A percentile compares a stretch with the other conserved stretches of the same genome.
These are phyloP conservation scores for Sycophila texana DNA, from an alignment of 2,888 invertebrate genomes.

Conservation along the genomic window DNA sequence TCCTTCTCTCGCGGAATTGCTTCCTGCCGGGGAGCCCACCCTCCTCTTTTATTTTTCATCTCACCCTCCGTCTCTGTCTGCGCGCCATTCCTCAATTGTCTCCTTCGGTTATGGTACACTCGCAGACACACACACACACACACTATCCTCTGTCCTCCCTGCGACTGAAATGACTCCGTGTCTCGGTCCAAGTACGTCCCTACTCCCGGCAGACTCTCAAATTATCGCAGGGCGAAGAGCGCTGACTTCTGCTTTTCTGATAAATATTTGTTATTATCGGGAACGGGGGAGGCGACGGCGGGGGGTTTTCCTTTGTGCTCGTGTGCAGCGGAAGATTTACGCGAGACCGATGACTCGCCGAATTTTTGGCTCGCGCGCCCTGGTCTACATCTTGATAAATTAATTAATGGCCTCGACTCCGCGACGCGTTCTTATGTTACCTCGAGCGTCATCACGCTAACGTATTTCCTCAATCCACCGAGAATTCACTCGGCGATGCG, in stretches of 20 bases:
- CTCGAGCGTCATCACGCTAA: too few species aligned
- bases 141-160: too few species aligned
- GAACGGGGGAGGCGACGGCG: too few species aligned
- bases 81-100: constrained; percentile 12
- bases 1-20: constrained; percentile 27
- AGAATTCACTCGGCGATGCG: too few species aligned
- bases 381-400: constrained; percentile 13
- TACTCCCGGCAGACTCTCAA: too few species aligned
- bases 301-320: too few species aligned
- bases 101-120: neutral
- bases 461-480: too few species aligned
- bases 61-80: neutral
- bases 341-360: neutral
- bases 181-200: too few species aligned
- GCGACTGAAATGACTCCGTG: neutral
- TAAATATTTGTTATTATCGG: neutral
- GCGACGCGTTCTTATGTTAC: too few species aligned
- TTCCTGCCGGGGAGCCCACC: constrained; percentile 14
- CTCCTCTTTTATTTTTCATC: neutral
- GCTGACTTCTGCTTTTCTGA: too few species aligned
- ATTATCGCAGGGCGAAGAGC: too few species aligned
- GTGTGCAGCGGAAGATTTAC: constrained; percentile 9
- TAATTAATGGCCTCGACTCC: constrained; percentile 20
- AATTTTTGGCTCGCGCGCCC: neutral
- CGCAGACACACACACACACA: too few species aligned